Base-by-base conservation (phyloP, 2,888 invertebrate species). In the Dryomyza anilis region DNA sequence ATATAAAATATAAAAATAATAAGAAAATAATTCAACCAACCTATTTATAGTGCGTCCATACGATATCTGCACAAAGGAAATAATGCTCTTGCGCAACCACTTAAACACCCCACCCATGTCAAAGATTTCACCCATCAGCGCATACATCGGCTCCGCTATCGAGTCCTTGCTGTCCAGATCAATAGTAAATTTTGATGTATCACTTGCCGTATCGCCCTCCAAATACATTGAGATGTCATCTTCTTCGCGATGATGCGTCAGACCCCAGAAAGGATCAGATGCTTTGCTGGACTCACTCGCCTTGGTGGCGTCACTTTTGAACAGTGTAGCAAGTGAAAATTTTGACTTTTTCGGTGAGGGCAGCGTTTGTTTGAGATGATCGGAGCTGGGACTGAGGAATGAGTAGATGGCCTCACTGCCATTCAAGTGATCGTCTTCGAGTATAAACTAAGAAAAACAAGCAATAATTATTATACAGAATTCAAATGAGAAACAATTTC, bases 1-100 rank as follows among this genome's bases (percentile, higher is more conserved):
- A n/a, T n/a, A n/a, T n/a, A n/a, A n/a, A n/a, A n/a, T n/a, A n/a
- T n/a, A n/a, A n/a, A n/a, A n/a, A n/a, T n/a, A n/a, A n/a, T n/a
- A n/a, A n/a, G 89, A 80, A 25, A 81, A 82, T 16, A 43, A 12
- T 25, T 52, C 3, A 25, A 25, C 50, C 59, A 84, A 91, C 88
- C 91, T 89, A 80, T 95, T 96, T 52, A 96, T 96, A 64, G 94
- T 95, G 68, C 94, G 86, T n/a, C 95, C 95, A 78, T 94, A 95
- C 0, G 94, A 93, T 66, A 94, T 91, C 84, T 95, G 95, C 25
- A 96, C 95, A 83, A 96, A 95, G 2, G 92, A 91, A 72, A 96
- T 95, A 21, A 96, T 86, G 23, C 94, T 94, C 79, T 92, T 91
- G 70, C 96, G 84, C 29, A 96, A 85, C 90, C 94, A 94, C 60